Evolutionary conservation across 1,140 invertebrate species (phyloP).

Genomic region (Linepithema humile): DNA sequence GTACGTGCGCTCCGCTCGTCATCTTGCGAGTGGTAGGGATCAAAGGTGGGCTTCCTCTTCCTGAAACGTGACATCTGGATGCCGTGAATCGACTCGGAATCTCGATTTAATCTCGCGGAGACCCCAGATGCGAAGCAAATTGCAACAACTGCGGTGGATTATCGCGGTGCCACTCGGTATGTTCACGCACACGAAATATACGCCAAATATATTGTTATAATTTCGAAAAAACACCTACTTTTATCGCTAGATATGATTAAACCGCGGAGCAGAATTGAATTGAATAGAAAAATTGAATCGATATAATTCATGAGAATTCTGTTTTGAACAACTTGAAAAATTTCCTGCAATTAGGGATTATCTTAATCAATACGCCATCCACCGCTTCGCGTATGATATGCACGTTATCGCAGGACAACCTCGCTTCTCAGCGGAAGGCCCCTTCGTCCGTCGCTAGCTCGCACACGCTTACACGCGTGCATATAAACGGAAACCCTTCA

Average conservation of each 20-base stretch:
- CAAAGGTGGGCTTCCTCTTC: slow-evolving; percentile 55
- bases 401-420: slow-evolving; percentile 35
- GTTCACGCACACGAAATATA: not conserved
- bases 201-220: no score
- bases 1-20: slow-evolving; percentile 8
- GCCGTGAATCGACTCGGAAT: slow-evolving; percentile 50
- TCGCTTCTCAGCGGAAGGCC: slow-evolving; percentile 24
- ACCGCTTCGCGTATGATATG: not conserved
- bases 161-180: slow-evolving; percentile 6
- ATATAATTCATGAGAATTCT: not conserved
- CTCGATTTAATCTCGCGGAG: slow-evolving; percentile 54
- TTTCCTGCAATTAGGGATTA: not conserved
- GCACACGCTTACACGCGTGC: slow-evolving; percentile 43
- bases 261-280: not conserved
- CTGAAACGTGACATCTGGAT: slow-evolving; percentile 75
- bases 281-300: not conserved
- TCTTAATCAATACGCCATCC: slow-evolving; percentile 34
- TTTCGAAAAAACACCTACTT: not conserved
- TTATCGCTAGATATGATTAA: no score
- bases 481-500: slow-evolving; percentile 80
- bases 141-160: not conserved
- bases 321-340: not conserved
- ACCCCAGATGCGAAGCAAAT: slow-evolving; percentile 31
- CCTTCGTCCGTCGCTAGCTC: slow-evolving; percentile 1
- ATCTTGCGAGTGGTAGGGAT: slow-evolving; percentile 34